Base-by-base conservation (phyloP, 2,113 vertebrate genomes). In the Corythaeola cristata region DNA sequence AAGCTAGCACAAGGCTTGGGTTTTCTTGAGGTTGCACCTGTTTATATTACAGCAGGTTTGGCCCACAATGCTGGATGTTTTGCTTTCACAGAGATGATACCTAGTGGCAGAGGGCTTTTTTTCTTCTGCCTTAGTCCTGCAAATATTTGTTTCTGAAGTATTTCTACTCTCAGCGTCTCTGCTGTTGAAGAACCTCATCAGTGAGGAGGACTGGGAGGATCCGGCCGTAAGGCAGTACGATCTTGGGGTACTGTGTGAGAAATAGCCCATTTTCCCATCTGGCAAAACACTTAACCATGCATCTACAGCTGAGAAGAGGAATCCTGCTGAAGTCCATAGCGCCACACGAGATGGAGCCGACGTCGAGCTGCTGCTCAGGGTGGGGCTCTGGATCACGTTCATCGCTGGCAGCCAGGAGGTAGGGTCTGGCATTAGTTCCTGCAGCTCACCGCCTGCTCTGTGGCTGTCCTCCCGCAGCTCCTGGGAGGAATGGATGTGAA, bases 401-500 rank as follows among this genome's bases (percentile, higher is more conserved):
- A 56, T 78, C 56, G 69, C 74, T n/a, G 23, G 82, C 18, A 76
- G 89, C 64, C 13, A 0, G 77, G 68, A 90, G 79, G 82, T 50
- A 45, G n/a, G 62, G 27, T 55, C 89, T 90, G 85, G 62, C 33
- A 35, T 50, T 87, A 56, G 76, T 90, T 94, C 93, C 96, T 94
- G 83, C 71, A 80, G 82, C 44, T 91, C 53, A 7, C 33, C 14
- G 2, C 39, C 76, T 12, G 66, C 47, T 9, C 66, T 3, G 35
- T 20, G 22, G 30, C 73, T 9, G 6, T 20, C n/a, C 33, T 68
- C 56, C 74, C 0, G 2, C 32, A 3, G 67, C 63, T 47, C 69
- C 58, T 21, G 11, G 85, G 52, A 85, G 84, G 41, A 84, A 98
- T 98, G 98, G 94, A 86, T 85, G 63, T 74, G 27, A 79, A 60